A percentile compares a stretch with the other conserved stretches of the same genome.
Evolutionary conservation across 2,888 invertebrate genomes (phyloP).

Genomic region (Coelinius sp.): DNA sequence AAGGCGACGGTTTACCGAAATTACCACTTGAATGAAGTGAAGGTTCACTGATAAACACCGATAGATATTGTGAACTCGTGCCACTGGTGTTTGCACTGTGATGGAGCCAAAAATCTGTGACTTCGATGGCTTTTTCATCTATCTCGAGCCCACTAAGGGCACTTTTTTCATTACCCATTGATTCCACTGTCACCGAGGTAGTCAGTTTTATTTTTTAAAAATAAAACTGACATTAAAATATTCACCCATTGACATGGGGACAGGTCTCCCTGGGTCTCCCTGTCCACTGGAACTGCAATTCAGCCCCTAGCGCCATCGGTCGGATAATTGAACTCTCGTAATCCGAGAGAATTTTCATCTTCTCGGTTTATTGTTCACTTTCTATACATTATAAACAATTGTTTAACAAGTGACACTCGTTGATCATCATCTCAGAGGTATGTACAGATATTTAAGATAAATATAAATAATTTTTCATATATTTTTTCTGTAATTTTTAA

Average conservation of each 20-base stretch:
- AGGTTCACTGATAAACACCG: constrained; percentile 83
- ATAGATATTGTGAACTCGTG: constrained; percentile 76
- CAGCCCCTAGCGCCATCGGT: neutral
- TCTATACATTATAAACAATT: neutral
- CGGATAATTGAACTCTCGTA: neutral
- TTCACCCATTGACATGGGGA: neutral
- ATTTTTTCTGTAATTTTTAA: neutral
- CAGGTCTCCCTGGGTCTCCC: neutral
- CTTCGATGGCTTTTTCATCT: constrained; percentile 82
- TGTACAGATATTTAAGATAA: neutral
- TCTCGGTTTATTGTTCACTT: neutral
- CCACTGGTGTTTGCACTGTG: constrained; percentile 75
- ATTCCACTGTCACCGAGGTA: constrained; percentile 18
- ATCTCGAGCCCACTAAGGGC: constrained; percentile 82
- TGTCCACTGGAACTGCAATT: neutral
- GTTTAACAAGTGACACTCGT: neutral
- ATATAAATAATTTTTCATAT: neutral
- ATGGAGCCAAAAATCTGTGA: constrained; percentile 85
- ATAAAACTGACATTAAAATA: neutral
- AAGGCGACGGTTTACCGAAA: constrained; percentile 73
- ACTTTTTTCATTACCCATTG: constrained; percentile 84
- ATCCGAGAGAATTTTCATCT: neutral
- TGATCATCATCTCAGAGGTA: neutral
- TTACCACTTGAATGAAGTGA: constrained; percentile 72
- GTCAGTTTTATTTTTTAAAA: neutral